Base-by-base conservation (phyloP, 2,797 vertebrate species). In the Margarornis squamiger region DNA sequence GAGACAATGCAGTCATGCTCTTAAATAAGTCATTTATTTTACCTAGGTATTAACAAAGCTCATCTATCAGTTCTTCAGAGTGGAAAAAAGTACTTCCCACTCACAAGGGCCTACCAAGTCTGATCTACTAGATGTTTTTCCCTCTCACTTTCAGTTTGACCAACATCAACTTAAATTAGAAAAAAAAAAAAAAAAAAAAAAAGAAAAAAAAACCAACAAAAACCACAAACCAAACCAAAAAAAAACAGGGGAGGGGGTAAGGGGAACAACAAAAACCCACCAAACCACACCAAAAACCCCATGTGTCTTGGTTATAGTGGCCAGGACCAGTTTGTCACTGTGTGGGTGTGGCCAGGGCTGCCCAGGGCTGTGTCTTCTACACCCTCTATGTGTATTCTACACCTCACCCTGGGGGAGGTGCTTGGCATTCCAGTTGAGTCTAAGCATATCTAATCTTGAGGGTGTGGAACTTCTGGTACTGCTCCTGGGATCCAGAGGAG, bases 111-210 rank as follows among this genome's bases (percentile, higher is more conserved):
- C 26, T 79, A 61, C 58, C 1, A 1, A 59, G 22, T 36, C 36
- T 66, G 9, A 70, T 24, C 20, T 46, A 8, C 4, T 54, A 12
- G 11, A 20, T 32, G 52, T 54, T 32, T 54, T 54, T 32, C 12
- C 30, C 30, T 43, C 19, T 24, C 9, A 65, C 59, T 83, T 78
- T 46, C 7, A 8, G 7, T 73, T 85, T 80, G 13, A 34, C 2
- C 15, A 39, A 17, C 62, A 52, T 46, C 10, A 87, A n/a, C 14
- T 34, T 68, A 85, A 82, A 88, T 3, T 18, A 36, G 49, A 5
- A 14, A 14, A 16, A 36, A 52, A 22, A 24, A 4, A 2, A 18
- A 29, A 5, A 2, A 5, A 0, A 5, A 6, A 9, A 13, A 62
- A 62, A 39, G 6, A 39, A 39, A 39, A 39, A 39, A 39, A 12